A percentile compares a stretch with the other conserved stretches of the same genome.
Evolutionary conservation across 1,140 invertebrate species (phyloP).

Genomic region (Elysia chlorotica): DNA sequence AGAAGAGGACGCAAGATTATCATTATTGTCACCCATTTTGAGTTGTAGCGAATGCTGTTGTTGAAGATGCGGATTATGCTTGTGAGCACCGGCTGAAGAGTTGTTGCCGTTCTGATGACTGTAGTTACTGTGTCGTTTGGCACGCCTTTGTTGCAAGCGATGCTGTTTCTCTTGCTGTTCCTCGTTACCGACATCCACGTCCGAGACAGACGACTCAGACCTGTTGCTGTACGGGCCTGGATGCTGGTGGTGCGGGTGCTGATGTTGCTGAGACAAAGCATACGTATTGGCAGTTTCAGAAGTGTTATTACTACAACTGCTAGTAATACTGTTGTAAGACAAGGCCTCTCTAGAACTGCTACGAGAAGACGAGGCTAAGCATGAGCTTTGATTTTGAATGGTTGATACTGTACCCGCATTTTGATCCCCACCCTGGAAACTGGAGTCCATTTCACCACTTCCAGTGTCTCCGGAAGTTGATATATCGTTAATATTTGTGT

Average conservation of each 20-base stretch:
- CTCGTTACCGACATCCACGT: constrained; percentile 50
- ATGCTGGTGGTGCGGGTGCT: constrained; percentile 34
- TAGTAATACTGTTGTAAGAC: too few relatives aligned
- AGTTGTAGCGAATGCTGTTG: too few relatives aligned
- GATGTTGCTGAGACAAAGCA: too few relatives aligned
- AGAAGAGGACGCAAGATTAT: too few relatives aligned
- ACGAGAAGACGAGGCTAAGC: too few relatives aligned
- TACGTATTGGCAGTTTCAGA: too few relatives aligned
- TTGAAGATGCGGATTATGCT: too few relatives aligned
- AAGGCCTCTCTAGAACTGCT: constrained; percentile 46
- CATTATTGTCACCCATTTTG: too few relatives aligned
- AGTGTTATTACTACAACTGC: too few relatives aligned
- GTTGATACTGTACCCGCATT: neutral
- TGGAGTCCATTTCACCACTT: neutral
- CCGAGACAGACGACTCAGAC: constrained; percentile 56
- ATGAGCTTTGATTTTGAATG: constrained; percentile 6
- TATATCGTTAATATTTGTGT: too few relatives aligned
- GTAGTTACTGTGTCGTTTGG: too few relatives aligned
- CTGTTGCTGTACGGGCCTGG: constrained; percentile 48
- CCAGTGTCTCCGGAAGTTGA: too few relatives aligned
- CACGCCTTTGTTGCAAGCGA: constrained; percentile 18
- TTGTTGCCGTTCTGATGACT: constrained; percentile 9
- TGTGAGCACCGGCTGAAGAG: neutral
- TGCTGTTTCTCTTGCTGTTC: constrained; percentile 29
- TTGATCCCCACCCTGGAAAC: neutral